These are phyloP conservation scores for Saxidomus purpurata DNA, from an alignment of 1,140 invertebrate genomes.

Conservation along the genomic window DNA sequence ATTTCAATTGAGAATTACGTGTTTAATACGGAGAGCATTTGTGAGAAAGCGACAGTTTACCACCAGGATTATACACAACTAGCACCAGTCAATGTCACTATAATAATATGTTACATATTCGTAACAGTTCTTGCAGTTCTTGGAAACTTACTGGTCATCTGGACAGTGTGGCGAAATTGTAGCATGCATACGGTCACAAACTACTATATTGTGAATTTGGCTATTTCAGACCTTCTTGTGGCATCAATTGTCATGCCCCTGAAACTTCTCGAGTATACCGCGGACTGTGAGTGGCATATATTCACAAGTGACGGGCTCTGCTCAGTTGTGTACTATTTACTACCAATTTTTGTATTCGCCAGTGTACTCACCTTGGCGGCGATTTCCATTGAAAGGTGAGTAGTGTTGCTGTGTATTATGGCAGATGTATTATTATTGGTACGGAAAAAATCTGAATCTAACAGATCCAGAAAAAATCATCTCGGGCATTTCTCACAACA, in stretches of 20 bases:
- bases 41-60: constrained; percentile 2
- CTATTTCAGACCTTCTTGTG: constrained; percentile 87
- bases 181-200: constrained; percentile 88
- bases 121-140: constrained; percentile 85
- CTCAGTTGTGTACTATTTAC: constrained; percentile 85
- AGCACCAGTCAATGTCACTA: constrained; percentile 44
- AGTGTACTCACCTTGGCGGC: constrained; percentile 87
- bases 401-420: constrained; percentile 82
- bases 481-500: too few species aligned
- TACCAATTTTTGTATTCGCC: constrained; percentile 87
- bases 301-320: constrained; percentile 85
- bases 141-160: constrained; percentile 83
- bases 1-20: not conserved
- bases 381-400: constrained; percentile 88
- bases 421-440: too few species aligned
- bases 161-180: constrained; percentile 84
- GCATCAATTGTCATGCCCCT: constrained; percentile 87
- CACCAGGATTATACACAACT: constrained; percentile 78
- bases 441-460: too few species aligned
- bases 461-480: too few species aligned
- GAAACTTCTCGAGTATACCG: constrained; percentile 87
- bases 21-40: not conserved
- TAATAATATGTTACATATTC: constrained; percentile 81
- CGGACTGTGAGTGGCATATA: constrained; percentile 85
- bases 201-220: constrained; percentile 88